Percentiles rank a stretch among this genome's conserved stretches.
phyloP scores from a whole-genome alignment of 2,113 vertebrate species.

The Callipepla squamata region DNA sequence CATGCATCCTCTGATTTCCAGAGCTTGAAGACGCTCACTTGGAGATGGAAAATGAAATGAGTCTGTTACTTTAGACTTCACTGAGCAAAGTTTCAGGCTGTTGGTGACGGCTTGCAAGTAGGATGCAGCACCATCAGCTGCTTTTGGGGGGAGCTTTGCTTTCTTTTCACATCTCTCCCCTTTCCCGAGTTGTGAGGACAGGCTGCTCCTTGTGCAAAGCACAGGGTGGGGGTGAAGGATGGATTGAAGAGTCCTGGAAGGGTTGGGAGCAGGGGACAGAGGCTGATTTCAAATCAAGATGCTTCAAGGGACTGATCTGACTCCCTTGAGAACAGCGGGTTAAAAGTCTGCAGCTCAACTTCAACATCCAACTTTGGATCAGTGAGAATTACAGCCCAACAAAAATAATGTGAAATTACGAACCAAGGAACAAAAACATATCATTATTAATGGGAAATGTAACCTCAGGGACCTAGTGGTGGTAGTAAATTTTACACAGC shows the following conservation, averaged over 20 bases:
- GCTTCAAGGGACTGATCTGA: background rate
- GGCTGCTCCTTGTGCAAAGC: background rate
- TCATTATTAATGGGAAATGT: background rate
- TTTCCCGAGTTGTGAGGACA: background rate
- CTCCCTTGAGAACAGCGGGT: background rate
- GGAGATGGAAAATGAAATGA: background rate
- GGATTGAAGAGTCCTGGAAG: background rate
- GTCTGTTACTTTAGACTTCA: background rate
- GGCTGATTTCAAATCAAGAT: background rate
- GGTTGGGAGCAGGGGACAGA: background rate
- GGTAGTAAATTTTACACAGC: background rate
- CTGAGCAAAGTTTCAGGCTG: background rate
- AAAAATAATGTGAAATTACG: background rate
- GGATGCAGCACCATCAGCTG: fast-evolving
- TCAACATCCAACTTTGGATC: background rate
- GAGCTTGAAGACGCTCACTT: background rate
- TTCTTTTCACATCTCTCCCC: background rate
- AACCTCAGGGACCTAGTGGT: background rate
- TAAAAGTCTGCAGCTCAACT: background rate
- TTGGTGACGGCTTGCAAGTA: background rate
- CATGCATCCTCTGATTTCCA: background rate
- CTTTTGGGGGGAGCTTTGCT: background rate
- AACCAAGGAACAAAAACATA: background rate
- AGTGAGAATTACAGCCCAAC: background rate
- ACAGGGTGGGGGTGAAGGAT: background rate